Conservation (phyloP, 2,797 vertebrate genomes). For the Gymnodraco acuticeps region DNA sequence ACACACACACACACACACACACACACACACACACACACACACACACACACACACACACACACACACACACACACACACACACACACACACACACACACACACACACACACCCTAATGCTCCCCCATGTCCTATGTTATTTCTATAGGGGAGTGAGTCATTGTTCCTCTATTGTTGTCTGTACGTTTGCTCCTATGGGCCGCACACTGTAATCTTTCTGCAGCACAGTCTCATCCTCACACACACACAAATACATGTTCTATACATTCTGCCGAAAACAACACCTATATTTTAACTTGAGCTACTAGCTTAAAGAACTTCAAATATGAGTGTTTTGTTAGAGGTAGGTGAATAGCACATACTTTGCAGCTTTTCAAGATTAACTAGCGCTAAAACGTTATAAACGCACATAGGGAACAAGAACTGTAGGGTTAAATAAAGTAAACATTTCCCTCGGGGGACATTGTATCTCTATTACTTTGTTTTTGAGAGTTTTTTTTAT, state of each 20-base stretch:
- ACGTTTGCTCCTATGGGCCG: slow-evolving; percentile 51
- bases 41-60: no score
- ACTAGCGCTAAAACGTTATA: no score
- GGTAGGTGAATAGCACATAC: not conserved
- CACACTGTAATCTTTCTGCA: slow-evolving; percentile 50
- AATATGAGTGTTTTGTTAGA: not conserved
- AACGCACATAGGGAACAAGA: no score
- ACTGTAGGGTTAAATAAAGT: no score
- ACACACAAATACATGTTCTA: slow-evolving; percentile 13
- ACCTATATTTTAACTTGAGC: not conserved
- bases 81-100: no score
- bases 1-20: no score
- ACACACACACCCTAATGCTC: slow-evolving; percentile 13
- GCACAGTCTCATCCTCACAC: not conserved
- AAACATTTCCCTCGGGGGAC: no score
- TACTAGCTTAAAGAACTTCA: not conserved
- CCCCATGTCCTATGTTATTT: slow-evolving; percentile 58
- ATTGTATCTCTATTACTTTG: no score
- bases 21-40: no score
- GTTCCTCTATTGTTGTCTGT: slow-evolving; percentile 66
- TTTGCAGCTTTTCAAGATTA: not conserved
- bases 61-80: no score
- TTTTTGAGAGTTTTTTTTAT: no score
- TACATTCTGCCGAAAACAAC: slow-evolving; percentile 17
- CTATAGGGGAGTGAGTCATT: slow-evolving; percentile 74